Evolutionary conservation across 2,113 vertebrate genomes (phyloP).

Genomic region (Onychostoma macrolepis): DNA sequence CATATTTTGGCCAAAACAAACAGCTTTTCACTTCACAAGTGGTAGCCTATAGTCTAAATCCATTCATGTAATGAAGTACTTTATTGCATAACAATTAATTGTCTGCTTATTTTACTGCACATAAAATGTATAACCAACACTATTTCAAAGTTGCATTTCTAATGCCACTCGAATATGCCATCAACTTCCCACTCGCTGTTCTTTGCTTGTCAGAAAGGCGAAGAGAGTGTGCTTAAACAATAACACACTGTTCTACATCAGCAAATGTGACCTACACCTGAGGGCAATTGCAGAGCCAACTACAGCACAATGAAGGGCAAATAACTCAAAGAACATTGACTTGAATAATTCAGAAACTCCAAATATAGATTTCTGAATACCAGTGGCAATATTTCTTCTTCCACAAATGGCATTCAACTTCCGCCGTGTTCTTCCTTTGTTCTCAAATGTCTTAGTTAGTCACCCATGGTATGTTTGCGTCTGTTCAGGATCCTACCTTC

Average conservation of each 20-base stretch:
- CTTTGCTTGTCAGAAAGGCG: not conserved
- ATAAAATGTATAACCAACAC: not conserved
- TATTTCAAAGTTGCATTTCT: not conserved
- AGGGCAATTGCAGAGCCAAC: not conserved
- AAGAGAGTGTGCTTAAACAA: not conserved
- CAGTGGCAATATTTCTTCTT: conserved; percentile 22
- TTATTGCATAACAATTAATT: not conserved
- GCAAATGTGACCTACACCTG: conserved; percentile 19
- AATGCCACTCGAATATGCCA: conserved; percentile 17
- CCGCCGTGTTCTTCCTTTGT: conserved; percentile 48
- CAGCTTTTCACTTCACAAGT: too few relatives aligned
- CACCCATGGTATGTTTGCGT: conserved; percentile 60
- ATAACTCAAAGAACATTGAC: conserved; percentile 53
- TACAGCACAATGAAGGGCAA: conserved; percentile 50
- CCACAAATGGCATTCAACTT: conserved; percentile 21
- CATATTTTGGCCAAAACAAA: too few relatives aligned
- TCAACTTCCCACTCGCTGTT: not conserved
- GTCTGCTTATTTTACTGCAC: not conserved
- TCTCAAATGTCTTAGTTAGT: conserved; percentile 61
- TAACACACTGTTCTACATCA: not conserved
- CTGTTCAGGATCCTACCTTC: conserved; percentile 53
- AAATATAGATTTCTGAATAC: conserved; percentile 50
- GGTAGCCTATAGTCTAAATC: too few relatives aligned
- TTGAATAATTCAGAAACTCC: conserved; percentile 50
- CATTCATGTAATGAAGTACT: not conserved